phyloP scores from a whole-genome alignment of 2,113 vertebrate species.

The Ahaetulla prasina region DNA sequence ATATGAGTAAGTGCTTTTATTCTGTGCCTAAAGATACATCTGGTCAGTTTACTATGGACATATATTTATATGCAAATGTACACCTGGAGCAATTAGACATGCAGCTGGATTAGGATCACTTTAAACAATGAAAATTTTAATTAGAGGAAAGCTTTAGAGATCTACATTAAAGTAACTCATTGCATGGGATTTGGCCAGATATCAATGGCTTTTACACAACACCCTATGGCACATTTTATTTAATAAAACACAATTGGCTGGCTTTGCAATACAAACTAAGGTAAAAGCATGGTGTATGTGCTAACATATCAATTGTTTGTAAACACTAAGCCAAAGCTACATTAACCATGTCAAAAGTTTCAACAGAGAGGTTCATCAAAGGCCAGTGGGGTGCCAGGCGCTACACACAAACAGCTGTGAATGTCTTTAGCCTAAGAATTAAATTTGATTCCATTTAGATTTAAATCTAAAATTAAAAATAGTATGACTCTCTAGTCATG shows the following conservation, averaged over 20 bases:
- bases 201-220: not conserved
- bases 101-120: not conserved
- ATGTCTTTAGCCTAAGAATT: not conserved
- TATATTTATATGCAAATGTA: not conserved
- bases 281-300: not conserved
- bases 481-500: not conserved
- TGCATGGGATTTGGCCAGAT: no score
- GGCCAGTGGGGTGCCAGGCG: not conserved
- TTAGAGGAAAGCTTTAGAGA: not conserved
- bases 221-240: not conserved
- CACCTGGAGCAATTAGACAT: not conserved
- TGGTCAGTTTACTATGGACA: no score
- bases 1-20: not conserved
- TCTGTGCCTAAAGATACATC: not conserved
- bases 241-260: not conserved
- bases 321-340: not conserved
- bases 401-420: not conserved
- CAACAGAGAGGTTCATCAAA: not conserved
- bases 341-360: not conserved
- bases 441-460: not conserved
- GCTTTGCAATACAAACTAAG: not conserved
- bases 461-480: not conserved
- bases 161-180: not conserved
- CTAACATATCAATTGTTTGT: not conserved
- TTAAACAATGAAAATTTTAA: not conserved